phyloP scores from a whole-genome alignment of 1,140 invertebrate species.

The Drosophila lowei region DNA sequence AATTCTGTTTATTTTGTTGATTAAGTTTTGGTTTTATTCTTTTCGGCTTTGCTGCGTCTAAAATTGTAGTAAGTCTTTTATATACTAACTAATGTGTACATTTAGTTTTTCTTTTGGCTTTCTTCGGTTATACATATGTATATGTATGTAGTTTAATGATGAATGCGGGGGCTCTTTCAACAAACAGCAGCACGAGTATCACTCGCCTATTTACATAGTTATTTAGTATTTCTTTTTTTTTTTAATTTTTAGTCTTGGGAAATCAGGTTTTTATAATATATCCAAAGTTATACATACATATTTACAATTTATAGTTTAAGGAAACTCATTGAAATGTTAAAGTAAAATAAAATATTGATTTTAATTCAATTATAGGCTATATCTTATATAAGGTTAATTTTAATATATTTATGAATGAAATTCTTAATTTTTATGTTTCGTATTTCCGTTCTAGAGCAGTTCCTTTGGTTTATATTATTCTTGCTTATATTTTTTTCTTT shows the following conservation, averaged over 20 bases:
- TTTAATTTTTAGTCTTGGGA: constrained; percentile 28
- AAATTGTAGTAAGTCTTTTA: constrained; percentile 57
- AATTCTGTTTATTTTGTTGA: constrained; percentile 32
- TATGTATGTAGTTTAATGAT: constrained; percentile 11
- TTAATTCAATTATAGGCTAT: neutral
- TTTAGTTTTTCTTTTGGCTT: constrained; percentile 28
- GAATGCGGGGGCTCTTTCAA: constrained; percentile 3
- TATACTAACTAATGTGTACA: constrained; percentile 57
- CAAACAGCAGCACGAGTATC: constrained; percentile 40
- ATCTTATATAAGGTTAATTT: neutral
- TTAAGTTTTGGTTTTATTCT: constrained; percentile 29
- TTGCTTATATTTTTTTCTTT: neutral
- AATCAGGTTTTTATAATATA: constrained; percentile 21
- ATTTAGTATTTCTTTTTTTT: constrained; percentile 17
- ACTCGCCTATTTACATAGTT: constrained; percentile 61
- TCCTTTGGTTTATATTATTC: neutral
- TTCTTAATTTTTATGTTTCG: neutral
- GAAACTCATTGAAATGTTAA: constrained; percentile 14
- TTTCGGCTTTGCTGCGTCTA: constrained; percentile 27
- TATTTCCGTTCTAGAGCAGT: neutral
- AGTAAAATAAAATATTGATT: neutral
- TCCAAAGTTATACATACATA: constrained; percentile 43
- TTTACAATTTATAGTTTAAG: constrained; percentile 52
- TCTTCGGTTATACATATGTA: constrained; percentile 36
- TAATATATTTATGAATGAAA: constrained; percentile 1